These are phyloP conservation scores for Drosophila sulfurigaster DNA, from an alignment of 1,140 invertebrate species.

Conservation along the genomic window DNA sequence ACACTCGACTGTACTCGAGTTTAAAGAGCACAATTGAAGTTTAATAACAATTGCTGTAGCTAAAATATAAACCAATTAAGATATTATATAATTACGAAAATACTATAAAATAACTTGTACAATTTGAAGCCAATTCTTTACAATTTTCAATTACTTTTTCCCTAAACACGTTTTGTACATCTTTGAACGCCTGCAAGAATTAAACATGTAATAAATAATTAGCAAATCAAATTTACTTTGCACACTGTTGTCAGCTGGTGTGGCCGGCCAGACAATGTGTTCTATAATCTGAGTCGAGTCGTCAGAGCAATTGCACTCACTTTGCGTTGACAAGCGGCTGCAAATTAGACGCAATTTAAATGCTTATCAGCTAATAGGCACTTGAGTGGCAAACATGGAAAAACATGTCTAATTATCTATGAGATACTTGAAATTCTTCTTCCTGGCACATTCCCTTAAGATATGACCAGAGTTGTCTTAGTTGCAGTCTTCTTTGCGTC, in stretches of 20 bases:
- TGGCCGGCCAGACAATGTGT: conserved; percentile 6
- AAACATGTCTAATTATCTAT: conserved; percentile 16
- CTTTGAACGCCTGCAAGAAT: neutral
- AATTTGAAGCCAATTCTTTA: too few relatives aligned
- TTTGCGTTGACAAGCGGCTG: neutral
- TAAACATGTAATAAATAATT: neutral
- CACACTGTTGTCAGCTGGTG: neutral
- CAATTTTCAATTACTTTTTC: too few relatives aligned
- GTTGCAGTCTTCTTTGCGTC: neutral
- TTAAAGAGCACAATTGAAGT: too few relatives aligned
- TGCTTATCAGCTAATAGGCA: conserved; percentile 20
- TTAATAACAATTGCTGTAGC: too few relatives aligned
- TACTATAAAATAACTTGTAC: too few relatives aligned
- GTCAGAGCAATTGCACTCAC: neutral
- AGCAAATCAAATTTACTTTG: neutral
- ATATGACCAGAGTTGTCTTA: neutral
- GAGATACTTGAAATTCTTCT: conserved; percentile 16
- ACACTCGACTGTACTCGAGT: too few relatives aligned
- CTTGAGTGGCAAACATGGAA: conserved; percentile 2
- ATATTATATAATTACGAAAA: too few relatives aligned
- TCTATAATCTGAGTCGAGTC: neutral
- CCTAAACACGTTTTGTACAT: too few relatives aligned
- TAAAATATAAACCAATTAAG: too few relatives aligned
- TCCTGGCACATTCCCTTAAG: neutral
- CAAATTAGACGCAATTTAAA: conserved; percentile 3